Evolutionary conservation across 2,797 vertebrate genomes (phyloP).

Genomic region (Hozukius guyotensis): DNA sequence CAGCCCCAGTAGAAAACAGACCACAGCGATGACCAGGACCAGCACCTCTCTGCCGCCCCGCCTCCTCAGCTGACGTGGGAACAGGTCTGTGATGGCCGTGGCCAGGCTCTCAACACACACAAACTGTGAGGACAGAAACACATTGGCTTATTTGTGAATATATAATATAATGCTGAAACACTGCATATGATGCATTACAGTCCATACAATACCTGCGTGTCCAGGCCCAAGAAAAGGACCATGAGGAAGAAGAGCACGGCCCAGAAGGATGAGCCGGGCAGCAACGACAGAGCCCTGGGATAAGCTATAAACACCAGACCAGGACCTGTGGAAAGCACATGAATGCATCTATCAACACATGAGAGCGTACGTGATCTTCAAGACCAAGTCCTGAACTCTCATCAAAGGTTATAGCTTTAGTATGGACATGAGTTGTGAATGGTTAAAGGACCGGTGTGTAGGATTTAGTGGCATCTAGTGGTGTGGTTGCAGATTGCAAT

Average conservation of each 20-base stretch:
- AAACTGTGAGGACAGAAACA: slow-evolving; percentile 80
- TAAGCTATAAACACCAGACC: slow-evolving; percentile 89
- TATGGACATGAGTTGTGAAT: too few species aligned
- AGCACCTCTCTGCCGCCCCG: slow-evolving; percentile 85
- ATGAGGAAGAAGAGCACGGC: slow-evolving; percentile 94
- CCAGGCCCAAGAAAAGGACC: slow-evolving; percentile 91
- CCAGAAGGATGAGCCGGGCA: slow-evolving; percentile 91
- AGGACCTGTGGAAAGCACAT: slow-evolving; percentile 80
- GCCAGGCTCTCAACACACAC: slow-evolving; percentile 93
- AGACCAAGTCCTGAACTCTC: not conserved
- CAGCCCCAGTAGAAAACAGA: slow-evolving; percentile 91
- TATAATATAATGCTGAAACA: not conserved
- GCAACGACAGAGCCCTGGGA: slow-evolving; percentile 88
- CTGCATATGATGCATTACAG: not conserved
- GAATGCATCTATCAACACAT: not conserved
- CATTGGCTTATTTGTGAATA: not conserved
- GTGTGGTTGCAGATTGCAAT: too few species aligned
- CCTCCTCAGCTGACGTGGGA: slow-evolving; percentile 85
- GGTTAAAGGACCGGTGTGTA: too few species aligned
- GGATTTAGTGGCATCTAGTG: too few species aligned
- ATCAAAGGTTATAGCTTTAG: not conserved
- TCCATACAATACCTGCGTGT: slow-evolving; percentile 87
- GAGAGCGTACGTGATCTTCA: not conserved
- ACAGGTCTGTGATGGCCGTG: slow-evolving; percentile 91
- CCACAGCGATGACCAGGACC: slow-evolving; percentile 82